Conservation (phyloP, 2,113 vertebrate genomes). For the Antennarius striatus region DNA sequence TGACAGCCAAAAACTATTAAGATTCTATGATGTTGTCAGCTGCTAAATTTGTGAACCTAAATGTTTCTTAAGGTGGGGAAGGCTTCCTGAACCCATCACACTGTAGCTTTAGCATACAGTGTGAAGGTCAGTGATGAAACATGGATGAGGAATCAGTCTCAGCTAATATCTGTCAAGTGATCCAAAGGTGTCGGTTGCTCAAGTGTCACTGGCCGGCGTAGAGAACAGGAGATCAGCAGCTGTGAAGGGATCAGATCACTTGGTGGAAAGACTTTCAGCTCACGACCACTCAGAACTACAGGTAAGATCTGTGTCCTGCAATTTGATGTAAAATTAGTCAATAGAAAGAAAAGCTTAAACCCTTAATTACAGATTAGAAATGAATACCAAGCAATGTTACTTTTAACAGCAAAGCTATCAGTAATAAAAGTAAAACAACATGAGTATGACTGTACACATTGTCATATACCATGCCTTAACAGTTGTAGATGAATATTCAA, state of each 20-base stretch:
- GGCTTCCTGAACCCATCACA: no score
- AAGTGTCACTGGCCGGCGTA: slow-evolving; percentile 66
- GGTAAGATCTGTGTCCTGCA: slow-evolving; percentile 51
- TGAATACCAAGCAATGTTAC: background rate
- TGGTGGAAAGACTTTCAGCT: slow-evolving; percentile 31
- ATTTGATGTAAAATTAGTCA: slow-evolving; percentile 2
- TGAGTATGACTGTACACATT: no score
- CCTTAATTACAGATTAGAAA: background rate
- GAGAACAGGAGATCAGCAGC: slow-evolving; percentile 67
- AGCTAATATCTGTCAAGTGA: background rate
- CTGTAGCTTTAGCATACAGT: no score
- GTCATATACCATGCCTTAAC: no score
- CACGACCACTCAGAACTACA: slow-evolving; percentile 17
- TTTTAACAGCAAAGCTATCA: background rate
- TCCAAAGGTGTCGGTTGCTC: slow-evolving; percentile 66
- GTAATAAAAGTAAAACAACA: no score
- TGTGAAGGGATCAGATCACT: slow-evolving; percentile 59
- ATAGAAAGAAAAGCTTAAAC: background rate
- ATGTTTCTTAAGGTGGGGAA: no score
- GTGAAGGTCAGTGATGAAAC: no score
- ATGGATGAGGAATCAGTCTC: no score
- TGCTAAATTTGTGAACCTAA: no score
- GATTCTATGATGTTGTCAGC: no score
- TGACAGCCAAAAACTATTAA: no score
- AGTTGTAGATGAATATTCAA: no score